These are phyloP conservation scores for Nymphalis polychloros DNA, from an alignment of 2,888 invertebrate species.

Conservation along the genomic window DNA sequence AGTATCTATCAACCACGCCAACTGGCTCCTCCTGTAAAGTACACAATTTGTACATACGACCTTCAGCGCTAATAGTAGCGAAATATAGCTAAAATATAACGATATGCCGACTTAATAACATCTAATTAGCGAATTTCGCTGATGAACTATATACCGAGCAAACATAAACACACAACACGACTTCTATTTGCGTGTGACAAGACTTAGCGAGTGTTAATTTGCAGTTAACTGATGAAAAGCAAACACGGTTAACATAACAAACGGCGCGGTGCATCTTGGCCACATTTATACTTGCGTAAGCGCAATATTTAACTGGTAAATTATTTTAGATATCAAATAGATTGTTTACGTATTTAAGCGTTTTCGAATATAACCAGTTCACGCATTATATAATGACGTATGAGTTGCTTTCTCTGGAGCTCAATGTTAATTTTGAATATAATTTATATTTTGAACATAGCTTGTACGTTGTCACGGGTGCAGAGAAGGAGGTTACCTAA, in stretches of 20 bases:
- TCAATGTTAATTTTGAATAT: not conserved
- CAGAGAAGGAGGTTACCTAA: too few relatives aligned
- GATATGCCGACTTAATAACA: not conserved
- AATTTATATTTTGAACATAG: too few relatives aligned
- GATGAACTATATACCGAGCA: constrained; percentile 13
- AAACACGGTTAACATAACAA: constrained; percentile 42
- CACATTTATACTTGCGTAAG: constrained; percentile 22
- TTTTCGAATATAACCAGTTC: constrained; percentile 8
- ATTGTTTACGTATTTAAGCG: constrained; percentile 7
- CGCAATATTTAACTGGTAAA: constrained; percentile 5
- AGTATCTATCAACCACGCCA: too few relatives aligned
- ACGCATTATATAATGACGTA: constrained; percentile 19
- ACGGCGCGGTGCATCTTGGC: constrained; percentile 26
- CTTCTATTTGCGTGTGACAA: constrained; percentile 31
- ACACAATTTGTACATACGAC: too few relatives aligned
- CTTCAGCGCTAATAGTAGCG: too few relatives aligned
- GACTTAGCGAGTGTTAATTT: constrained; percentile 46
- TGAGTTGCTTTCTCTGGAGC: constrained; percentile 11
- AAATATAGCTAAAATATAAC: not conserved
- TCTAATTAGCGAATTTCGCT: constrained; percentile 10
- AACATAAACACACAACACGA: constrained; percentile 19
- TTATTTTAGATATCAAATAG: not conserved
- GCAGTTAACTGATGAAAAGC: constrained; percentile 45
- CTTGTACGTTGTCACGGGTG: too few relatives aligned
- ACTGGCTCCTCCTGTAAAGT: too few relatives aligned